Conservation (phyloP, 1,140 invertebrate species). For the Drosophila lacteicornis region DNA sequence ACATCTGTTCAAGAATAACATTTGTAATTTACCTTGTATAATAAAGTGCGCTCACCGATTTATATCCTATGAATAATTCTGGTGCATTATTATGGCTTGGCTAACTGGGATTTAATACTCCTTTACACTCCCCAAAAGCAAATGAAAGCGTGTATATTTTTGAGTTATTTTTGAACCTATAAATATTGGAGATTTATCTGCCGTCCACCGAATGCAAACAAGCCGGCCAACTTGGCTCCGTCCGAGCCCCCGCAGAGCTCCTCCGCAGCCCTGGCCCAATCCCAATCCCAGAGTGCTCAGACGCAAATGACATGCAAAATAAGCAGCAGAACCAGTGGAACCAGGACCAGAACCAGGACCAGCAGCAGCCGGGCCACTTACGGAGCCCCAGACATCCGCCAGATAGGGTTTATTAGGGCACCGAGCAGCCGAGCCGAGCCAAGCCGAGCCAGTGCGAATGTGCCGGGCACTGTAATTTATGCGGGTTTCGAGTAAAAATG, state of each 20-base stretch:
- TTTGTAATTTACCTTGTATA: neutral
- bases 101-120: slow-evolving; percentile 7
- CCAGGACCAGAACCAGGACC: neutral
- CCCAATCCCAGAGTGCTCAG: slow-evolving; percentile 38
- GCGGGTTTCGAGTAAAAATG: slow-evolving; percentile 63
- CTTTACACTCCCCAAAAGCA: slow-evolving; percentile 8
- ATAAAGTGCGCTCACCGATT: neutral
- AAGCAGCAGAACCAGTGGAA: slow-evolving; percentile 41
- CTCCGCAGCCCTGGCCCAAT: neutral
- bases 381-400: slow-evolving; percentile 42
- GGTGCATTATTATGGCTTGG: neutral
- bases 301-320: slow-evolving; percentile 64
- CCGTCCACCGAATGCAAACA: slow-evolving; percentile 24
- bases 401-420: slow-evolving; percentile 62
- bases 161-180: slow-evolving; percentile 20
- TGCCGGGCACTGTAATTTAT: slow-evolving; percentile 50
- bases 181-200: slow-evolving; percentile 50
- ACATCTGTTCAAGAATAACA: neutral
- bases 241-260: slow-evolving; percentile 4
- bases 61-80: neutral
- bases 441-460: slow-evolving; percentile 29
- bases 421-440: slow-evolving; percentile 15
- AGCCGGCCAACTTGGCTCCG: slow-evolving; percentile 13
- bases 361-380: slow-evolving; percentile 42
- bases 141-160: slow-evolving; percentile 8